Evolutionary conservation across 2,113 vertebrate genomes (phyloP).

Genomic region (Lipophrys pholis): DNA sequence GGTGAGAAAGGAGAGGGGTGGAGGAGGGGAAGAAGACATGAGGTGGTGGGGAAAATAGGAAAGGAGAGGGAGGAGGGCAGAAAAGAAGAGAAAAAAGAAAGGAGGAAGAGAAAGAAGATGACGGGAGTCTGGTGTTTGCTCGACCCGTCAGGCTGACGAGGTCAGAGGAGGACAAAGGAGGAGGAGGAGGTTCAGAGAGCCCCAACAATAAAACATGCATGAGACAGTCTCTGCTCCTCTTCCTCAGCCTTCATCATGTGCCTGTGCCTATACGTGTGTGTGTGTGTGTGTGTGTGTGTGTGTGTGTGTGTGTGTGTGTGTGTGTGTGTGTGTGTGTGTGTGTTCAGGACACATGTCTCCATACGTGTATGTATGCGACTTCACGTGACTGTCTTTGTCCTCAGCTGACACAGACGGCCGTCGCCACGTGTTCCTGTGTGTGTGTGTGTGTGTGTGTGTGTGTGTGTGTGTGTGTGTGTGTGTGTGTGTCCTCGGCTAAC

Average conservation of each 20-base stretch:
- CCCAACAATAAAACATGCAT: slow-evolving; percentile 68
- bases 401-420: too few relatives aligned
- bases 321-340: slow-evolving; percentile 22
- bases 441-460: too few relatives aligned
- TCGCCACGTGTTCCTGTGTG: too few relatives aligned
- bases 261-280: too few relatives aligned
- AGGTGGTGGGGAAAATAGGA: neutral
- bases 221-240: slow-evolving; percentile 25
- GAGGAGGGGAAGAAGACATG: neutral
- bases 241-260: too few relatives aligned
- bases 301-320: too few relatives aligned
- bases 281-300: slow-evolving; percentile 22
- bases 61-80: neutral
- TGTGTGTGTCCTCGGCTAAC: too few relatives aligned
- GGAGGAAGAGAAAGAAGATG: neutral
- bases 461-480: too few relatives aligned
- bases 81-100: neutral
- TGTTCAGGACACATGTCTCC: neutral
- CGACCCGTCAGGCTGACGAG: too few relatives aligned
- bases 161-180: neutral
- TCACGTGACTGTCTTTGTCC: too few relatives aligned
- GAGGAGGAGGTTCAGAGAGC: slow-evolving; percentile 29
- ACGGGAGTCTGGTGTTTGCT: too few relatives aligned
- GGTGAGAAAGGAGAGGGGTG: neutral
- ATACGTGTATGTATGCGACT: too few relatives aligned